A percentile compares a stretch with the other conserved stretches of the same genome.
phyloP scores from a whole-genome alignment of 1,140 invertebrate species.

The Tenebrio molitor region DNA sequence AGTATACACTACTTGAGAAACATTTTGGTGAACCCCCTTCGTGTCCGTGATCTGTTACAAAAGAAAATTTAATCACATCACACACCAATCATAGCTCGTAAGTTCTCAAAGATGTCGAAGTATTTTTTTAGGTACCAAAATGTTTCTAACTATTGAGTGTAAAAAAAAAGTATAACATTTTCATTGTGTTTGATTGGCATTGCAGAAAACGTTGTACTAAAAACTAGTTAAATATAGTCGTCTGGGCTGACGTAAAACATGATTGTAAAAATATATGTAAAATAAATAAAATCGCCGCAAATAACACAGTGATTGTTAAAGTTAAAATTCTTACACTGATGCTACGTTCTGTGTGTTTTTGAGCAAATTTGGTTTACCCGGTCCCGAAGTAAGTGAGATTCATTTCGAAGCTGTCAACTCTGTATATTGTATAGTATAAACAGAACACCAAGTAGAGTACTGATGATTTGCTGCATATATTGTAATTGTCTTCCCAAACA shows the following conservation, averaged over 20 bases:
- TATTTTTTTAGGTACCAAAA: conserved; percentile 41
- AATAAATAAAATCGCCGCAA: conserved; percentile 56
- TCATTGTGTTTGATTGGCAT: conserved; percentile 54
- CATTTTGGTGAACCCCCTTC: conserved; percentile 41
- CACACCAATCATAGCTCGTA: conserved; percentile 36
- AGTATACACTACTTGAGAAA: conserved; percentile 53
- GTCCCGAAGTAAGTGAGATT: no score
- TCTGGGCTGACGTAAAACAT: conserved; percentile 56
- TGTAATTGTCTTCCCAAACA: conserved; percentile 54
- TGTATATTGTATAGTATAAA: conserved; percentile 30
- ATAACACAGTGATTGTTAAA: conserved; percentile 50
- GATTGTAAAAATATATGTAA: conserved; percentile 59
- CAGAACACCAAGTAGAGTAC: conserved; percentile 51
- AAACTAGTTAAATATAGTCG: conserved; percentile 55
- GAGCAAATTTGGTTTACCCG: no score
- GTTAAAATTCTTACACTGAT: conserved; percentile 18
- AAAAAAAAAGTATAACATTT: conserved; percentile 47
- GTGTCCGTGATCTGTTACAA: conserved; percentile 31
- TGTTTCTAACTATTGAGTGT: conserved; percentile 47
- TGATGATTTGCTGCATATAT: conserved; percentile 20
- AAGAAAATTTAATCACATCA: conserved; percentile 28
- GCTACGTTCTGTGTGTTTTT: conserved; percentile 1
- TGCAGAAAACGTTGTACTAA: conserved; percentile 56
- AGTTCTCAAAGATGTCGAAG: conserved; percentile 25
- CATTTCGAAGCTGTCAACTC: conserved; percentile 3